Conservation (phyloP, 1,140 invertebrate species). For the Campoletis sonorensis region DNA sequence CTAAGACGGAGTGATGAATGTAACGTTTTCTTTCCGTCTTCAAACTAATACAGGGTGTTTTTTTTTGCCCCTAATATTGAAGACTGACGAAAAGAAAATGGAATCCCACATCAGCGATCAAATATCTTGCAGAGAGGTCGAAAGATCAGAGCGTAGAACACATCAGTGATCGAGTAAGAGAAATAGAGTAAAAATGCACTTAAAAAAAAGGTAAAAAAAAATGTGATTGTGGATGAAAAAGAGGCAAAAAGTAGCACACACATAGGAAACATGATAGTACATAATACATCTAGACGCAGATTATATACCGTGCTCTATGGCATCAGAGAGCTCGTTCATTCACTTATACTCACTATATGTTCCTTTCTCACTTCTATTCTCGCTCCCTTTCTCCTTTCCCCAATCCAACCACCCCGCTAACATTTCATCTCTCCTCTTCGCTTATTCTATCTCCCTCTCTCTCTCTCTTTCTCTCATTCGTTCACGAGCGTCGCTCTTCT, state of each 20-base stretch:
- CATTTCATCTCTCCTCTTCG: constrained; percentile 34
- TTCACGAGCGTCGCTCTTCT: constrained; percentile 61
- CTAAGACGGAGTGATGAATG: background rate
- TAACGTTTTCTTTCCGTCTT: background rate
- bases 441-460: too few species aligned
- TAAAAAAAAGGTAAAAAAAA: constrained; percentile 46
- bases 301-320: constrained; percentile 5
- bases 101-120: background rate
- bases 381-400: constrained; percentile 3
- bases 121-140: background rate
- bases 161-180: constrained; percentile 2
- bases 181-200: constrained; percentile 33
- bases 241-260: constrained; percentile 48
- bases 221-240: constrained; percentile 40
- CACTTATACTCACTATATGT: constrained; percentile 46
- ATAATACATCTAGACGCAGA: constrained; percentile 24
- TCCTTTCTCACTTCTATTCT: constrained; percentile 44
- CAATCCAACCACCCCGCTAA: constrained; percentile 10
- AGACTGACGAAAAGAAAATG: background rate
- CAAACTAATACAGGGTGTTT: background rate
- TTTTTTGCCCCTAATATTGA: background rate
- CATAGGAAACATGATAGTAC: constrained; percentile 47
- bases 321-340: constrained; percentile 43
- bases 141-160: background rate
- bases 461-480: constrained; percentile 57